Percentiles rank a stretch among this genome's conserved stretches.
Evolutionary conservation across 1,140 invertebrate species (phyloP).

Genomic region (Eumeta japonica): DNA sequence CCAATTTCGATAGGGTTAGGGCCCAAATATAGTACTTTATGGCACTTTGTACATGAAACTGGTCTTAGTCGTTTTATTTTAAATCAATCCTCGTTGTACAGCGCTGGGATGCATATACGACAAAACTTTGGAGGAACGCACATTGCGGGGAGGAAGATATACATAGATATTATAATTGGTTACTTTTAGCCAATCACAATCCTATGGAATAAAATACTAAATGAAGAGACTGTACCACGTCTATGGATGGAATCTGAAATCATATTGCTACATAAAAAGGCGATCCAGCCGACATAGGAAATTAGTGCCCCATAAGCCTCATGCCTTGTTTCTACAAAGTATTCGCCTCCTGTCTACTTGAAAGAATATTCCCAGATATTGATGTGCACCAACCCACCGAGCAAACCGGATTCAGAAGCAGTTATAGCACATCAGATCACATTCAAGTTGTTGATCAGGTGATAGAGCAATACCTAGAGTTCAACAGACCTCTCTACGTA

Average conservation of each 20-base stretch:
- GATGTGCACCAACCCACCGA: constrained; percentile 25
- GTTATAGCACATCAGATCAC: constrained; percentile 22
- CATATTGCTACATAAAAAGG: constrained; percentile 27
- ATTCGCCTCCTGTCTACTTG: constrained; percentile 19
- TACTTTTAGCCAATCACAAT: constrained; percentile 12
- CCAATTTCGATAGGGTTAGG: too few species aligned
- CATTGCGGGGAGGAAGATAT: too few species aligned
- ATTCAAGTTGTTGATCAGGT: constrained; percentile 18
- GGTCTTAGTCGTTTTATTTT: too few species aligned
- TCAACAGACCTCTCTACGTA: too few species aligned
- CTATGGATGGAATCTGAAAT: constrained; percentile 23
- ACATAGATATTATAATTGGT: too few species aligned
- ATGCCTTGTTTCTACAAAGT: constrained; percentile 24
- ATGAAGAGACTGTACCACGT: constrained; percentile 16
- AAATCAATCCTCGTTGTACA: too few species aligned
- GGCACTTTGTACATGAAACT: too few species aligned
- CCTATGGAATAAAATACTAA: constrained; percentile 17
- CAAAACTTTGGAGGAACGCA: too few species aligned
- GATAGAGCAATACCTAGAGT: constrained; percentile 21
- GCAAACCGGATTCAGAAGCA: constrained; percentile 30
- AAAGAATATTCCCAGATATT: constrained; percentile 12
- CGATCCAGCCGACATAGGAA: constrained; percentile 15
- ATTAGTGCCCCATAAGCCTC: constrained; percentile 28
- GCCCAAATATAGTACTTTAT: too few species aligned
- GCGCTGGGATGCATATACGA: too few species aligned